Percentiles rank a stretch among this genome's conserved stretches.
Conservation (phyloP, 2,113 vertebrate genomes). For the Phoxinus phoxinus region DNA sequence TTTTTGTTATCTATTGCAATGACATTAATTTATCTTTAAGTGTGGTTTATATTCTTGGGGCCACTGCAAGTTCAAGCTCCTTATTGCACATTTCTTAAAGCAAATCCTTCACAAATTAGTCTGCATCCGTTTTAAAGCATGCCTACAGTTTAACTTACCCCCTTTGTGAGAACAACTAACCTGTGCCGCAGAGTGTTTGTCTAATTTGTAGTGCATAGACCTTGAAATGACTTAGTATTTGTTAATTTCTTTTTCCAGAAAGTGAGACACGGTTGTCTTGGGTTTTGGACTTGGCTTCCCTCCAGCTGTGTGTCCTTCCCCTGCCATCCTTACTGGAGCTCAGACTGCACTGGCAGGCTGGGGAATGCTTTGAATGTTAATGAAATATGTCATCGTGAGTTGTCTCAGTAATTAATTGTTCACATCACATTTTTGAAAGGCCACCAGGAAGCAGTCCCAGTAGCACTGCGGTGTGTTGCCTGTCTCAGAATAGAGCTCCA, state of each 20-base stretch:
- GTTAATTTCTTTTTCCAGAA: slow-evolving; percentile 47
- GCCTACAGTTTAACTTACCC: background rate
- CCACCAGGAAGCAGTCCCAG: slow-evolving; percentile 54
- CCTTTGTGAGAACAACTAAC: background rate
- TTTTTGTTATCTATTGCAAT: background rate
- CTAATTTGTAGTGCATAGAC: slow-evolving; percentile 26
- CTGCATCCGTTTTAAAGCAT: background rate
- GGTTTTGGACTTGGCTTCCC: slow-evolving; percentile 45
- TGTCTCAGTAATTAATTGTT: slow-evolving; percentile 62
- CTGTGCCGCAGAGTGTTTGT: background rate
- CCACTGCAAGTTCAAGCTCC: background rate
- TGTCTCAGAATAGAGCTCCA: slow-evolving; percentile 15
- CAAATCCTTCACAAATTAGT: background rate
- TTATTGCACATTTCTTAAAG: background rate
- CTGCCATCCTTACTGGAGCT: slow-evolving; percentile 33
- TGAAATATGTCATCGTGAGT: slow-evolving; percentile 60
- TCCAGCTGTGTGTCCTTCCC: slow-evolving; percentile 52
- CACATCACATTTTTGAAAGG: slow-evolving; percentile 58
- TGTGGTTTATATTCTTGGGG: background rate
- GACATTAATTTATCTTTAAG: background rate
- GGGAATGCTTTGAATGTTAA: slow-evolving; percentile 57
- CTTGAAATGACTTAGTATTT: slow-evolving; percentile 51
- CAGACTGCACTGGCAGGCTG: slow-evolving; percentile 36
- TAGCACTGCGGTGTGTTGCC: slow-evolving; percentile 28
- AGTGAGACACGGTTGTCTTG: slow-evolving; percentile 42